Conservation (phyloP, 2,888 invertebrate genomes). For the Altica lythri region DNA sequence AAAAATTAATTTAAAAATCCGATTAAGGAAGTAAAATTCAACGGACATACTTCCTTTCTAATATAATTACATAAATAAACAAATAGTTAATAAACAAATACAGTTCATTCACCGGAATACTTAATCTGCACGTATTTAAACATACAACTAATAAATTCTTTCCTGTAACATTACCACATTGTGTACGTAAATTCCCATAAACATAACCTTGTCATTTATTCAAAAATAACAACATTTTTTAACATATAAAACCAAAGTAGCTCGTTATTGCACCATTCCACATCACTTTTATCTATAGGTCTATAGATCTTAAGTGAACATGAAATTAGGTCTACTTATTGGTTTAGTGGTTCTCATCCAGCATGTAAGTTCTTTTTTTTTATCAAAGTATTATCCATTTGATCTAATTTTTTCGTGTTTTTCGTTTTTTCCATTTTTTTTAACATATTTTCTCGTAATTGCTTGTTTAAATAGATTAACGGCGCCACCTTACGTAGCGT, state of each 20-base stretch:
- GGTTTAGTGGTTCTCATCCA: slow-evolving; percentile 29
- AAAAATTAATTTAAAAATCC: too few relatives aligned
- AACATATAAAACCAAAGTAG: slow-evolving; percentile 33
- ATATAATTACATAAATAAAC: neutral
- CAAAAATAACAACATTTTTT: slow-evolving; percentile 32
- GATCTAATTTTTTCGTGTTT: too few relatives aligned
- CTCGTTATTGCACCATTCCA: slow-evolving; percentile 16
- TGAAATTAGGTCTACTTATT: slow-evolving; percentile 28
- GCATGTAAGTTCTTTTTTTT: slow-evolving; percentile 34
- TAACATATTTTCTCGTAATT: too few relatives aligned
- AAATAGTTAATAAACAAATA: slow-evolving; percentile 6
- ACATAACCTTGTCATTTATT: slow-evolving; percentile 28
- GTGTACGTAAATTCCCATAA: slow-evolving; percentile 23
- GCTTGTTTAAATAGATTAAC: too few relatives aligned
- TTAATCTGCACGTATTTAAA: slow-evolving; percentile 18
- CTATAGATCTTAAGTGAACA: slow-evolving; percentile 35
- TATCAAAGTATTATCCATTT: too few relatives aligned
- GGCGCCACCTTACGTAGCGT: too few relatives aligned
- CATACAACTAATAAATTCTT: slow-evolving; percentile 16
- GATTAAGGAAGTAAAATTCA: neutral
- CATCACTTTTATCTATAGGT: slow-evolving; percentile 36
- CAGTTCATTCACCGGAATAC: slow-evolving; percentile 21
- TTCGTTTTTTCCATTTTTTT: too few relatives aligned
- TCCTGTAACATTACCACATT: slow-evolving; percentile 13
- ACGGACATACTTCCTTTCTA: neutral